Base-by-base conservation (phyloP, 2,113 vertebrate genomes). In the Typhlomys cinereus region DNA sequence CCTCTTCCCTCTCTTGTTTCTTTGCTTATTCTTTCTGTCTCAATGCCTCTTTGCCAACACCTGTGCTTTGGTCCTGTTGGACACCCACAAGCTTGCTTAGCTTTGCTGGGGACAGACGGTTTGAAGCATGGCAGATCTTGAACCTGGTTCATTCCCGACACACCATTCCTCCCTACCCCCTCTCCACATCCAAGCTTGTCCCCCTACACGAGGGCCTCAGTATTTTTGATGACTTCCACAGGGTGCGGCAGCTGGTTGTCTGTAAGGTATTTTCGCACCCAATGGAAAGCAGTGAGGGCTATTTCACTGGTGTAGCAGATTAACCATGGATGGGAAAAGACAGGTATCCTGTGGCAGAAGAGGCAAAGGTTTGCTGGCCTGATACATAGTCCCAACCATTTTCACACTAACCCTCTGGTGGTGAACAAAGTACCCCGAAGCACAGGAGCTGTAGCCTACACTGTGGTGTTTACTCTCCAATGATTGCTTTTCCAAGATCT, bases 71-170 rank as follows among this genome's bases (percentile, higher is more conserved):
- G 69, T 75, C 83, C 95, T 90, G 34, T 4, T 71, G 92, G 93
- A 84, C 64, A 61, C 48, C 69, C 78, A 62, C 69, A 78, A 92
- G 93, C 52, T 73, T 91, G 92, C 96, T 96, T 93, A 92, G 96
- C 94, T 96, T 95, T 87, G 95, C 96, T 93, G 75, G 46, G 70
- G 61, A 71, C 81, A 64, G 66, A n/a, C 79, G 57, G 21, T 46
- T 52, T 36, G 25, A 93, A 86, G 50, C 7, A 1, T 54, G 25
- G 34, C 67, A 69, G 61, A 34, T 62, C 62, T 1, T 61, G 83
- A 69, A 61, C 71, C 46, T 44, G 41, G 57, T 18, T 74, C 10
- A 20, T 41, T 31, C 81, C 76, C 85, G 39, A 2, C 48, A 57
- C 54, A 46, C 11, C 1, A 4, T 3, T 27, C 75, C 17, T 70